Evolutionary conservation across 2,113 vertebrate species (phyloP).

Genomic region (Rafetus swinhoei): DNA sequence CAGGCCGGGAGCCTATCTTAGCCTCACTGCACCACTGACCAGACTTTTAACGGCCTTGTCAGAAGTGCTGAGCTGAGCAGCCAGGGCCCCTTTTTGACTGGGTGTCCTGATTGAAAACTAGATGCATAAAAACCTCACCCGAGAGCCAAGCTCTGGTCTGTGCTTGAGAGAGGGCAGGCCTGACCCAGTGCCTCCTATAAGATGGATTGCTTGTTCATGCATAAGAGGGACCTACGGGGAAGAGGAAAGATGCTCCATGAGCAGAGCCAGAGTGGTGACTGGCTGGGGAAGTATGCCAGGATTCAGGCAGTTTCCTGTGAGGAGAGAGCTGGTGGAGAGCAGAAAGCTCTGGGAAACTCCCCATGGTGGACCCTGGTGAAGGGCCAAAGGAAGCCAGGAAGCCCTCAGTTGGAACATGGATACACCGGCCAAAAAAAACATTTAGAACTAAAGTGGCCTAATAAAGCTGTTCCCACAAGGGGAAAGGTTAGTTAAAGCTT

Average conservation of each 20-base stretch:
- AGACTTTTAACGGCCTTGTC: no score
- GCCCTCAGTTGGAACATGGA: not conserved
- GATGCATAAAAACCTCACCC: no score
- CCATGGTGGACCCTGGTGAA: no score
- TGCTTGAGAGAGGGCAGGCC: not conserved
- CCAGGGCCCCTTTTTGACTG: no score
- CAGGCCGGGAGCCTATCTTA: no score
- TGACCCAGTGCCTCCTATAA: not conserved
- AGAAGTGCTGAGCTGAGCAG: no score
- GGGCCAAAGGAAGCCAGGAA: no score
- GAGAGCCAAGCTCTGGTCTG: not conserved
- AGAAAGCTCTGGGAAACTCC: not conserved
- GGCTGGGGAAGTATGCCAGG: not conserved
- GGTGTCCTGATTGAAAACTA: no score
- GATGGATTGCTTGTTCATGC: not conserved
- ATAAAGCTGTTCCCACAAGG: not conserved
- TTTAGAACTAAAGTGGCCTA: not conserved
- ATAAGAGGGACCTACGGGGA: not conserved
- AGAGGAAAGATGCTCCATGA: not conserved
- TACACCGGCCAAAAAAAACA: not conserved
- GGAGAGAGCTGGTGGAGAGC: not conserved
- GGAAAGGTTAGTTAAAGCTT: not conserved
- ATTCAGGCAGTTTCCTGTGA: fast-evolving
- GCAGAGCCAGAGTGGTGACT: not conserved
- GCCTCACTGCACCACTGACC: no score